Evolutionary conservation across 2,888 invertebrate species (phyloP), one percentile per base, ranked within the genome.

Genomic region (Tupiocoris notatus): DNA sequence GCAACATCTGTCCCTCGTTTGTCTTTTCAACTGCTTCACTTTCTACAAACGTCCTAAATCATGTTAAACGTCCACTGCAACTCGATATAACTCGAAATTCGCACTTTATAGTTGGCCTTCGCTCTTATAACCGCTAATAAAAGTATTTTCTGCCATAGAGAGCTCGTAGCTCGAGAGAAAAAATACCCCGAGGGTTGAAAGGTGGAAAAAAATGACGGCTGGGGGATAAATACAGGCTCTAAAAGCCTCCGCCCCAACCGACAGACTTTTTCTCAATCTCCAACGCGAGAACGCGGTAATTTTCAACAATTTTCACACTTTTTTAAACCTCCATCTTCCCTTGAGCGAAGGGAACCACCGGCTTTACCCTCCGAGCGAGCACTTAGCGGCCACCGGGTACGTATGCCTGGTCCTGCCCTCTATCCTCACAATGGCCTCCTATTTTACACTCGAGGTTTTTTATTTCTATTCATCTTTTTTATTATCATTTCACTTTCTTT

Each of bases 61-160:
- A n/a, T n/a, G n/a, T n/a, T n/a, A n/a, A n/a, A n/a, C n/a, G n/a
- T n/a, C n/a, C n/a, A n/a, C n/a, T n/a, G n/a, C n/a, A n/a, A n/a
- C n/a, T n/a, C n/a, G n/a, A n/a, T n/a, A n/a, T n/a, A n/a, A n/a
- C n/a, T n/a, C n/a, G n/a, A n/a, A n/a, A n/a, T n/a, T n/a, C n/a
- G n/a, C n/a, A n/a, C n/a, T n/a, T n/a, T n/a, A n/a, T n/a, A n/a
- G n/a, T n/a, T n/a, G n/a, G n/a, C n/a, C n/a, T n/a, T n/a, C n/a
- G n/a, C n/a, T n/a, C n/a, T n/a, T n/a, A n/a, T n/a, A n/a, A 59
- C 62, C 22, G 78, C 78, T 78, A 78, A 78, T 78, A 78, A 76
- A 78, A 78, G 76, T 76, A 76, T 76, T 78, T 78, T 73, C 74
- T 39, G 12, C 39, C 39, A 12, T 12, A 39, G 39, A 39, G 12